Percentiles rank a stretch among this genome's conserved stretches.
Evolutionary conservation across 2,888 invertebrate genomes (phyloP).

Genomic region (Heliconius charithonia): DNA sequence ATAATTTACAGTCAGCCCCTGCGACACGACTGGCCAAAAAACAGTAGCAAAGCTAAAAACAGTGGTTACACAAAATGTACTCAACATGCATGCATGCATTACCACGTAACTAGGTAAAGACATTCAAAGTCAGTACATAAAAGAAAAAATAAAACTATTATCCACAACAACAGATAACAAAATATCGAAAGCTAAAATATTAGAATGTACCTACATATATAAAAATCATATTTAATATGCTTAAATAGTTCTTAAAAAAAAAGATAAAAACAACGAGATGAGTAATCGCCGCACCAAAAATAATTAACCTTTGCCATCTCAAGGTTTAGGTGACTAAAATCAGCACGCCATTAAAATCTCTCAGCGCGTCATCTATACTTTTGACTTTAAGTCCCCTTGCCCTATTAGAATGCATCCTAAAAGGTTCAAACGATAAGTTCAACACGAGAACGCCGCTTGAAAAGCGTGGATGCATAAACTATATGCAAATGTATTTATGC

Average conservation of each 20-base stretch:
- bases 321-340: conserved; percentile 52
- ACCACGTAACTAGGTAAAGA: background rate
- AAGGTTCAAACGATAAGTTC: conserved; percentile 79
- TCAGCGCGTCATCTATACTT: conserved; percentile 70
- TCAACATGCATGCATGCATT: background rate
- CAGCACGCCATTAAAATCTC: conserved; percentile 77
- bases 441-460: conserved; percentile 77
- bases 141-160: background rate
- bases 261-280: conserved; percentile 11
- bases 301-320: conserved; percentile 28
- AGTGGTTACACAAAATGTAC: background rate
- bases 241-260: background rate
- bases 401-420: conserved; percentile 82
- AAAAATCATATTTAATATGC: background rate
- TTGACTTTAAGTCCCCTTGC: conserved; percentile 75
- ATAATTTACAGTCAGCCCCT: no score
- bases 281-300: conserved; percentile 16
- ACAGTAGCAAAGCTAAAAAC: no score
- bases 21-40: no score
- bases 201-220: background rate
- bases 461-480: conserved; percentile 72
- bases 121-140: background rate
- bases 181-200: background rate
- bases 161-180: background rate
- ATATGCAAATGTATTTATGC: conserved; percentile 56